A percentile compares a stretch with the other conserved stretches of the same genome.
phyloP scores from a whole-genome alignment of 2,797 vertebrate genomes.

The Diceros bicornis region DNA sequence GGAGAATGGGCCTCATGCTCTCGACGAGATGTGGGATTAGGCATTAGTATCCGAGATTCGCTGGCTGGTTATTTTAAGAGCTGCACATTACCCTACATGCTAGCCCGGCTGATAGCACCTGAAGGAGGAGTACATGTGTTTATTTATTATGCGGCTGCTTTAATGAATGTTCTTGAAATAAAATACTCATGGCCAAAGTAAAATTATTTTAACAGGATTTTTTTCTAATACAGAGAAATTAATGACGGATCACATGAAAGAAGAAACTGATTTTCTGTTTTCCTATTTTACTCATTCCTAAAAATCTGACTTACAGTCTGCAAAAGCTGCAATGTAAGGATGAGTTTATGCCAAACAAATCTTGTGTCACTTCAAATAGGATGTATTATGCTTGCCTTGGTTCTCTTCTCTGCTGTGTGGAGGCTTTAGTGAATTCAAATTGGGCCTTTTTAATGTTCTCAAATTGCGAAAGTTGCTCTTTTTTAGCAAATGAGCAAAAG shows the following conservation, averaged over 20 bases:
- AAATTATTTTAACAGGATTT: not conserved
- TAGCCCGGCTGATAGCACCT: not conserved
- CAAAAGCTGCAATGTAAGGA: not conserved
- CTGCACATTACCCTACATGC: fast-evolving
- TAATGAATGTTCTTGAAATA: not conserved
- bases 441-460: not conserved
- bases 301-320: not conserved
- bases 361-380: not conserved
- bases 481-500: not conserved
- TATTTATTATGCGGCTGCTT: not conserved
- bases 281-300: not conserved
- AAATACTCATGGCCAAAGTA: not conserved
- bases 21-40: not conserved
- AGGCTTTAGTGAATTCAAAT: not conserved
- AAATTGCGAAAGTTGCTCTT: not conserved
- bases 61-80: not conserved
- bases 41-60: not conserved
- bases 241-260: not conserved
- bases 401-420: not conserved
- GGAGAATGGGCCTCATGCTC: not conserved
- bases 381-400: not conserved
- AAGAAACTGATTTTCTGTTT: not conserved
- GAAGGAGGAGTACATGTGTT: not conserved
- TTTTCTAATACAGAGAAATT: not conserved
- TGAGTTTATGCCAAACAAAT: not conserved